Percentiles rank a stretch among this genome's conserved stretches.
Evolutionary conservation across 2,113 vertebrate species (phyloP).

Genomic region (Tragelaphus imberbis): DNA sequence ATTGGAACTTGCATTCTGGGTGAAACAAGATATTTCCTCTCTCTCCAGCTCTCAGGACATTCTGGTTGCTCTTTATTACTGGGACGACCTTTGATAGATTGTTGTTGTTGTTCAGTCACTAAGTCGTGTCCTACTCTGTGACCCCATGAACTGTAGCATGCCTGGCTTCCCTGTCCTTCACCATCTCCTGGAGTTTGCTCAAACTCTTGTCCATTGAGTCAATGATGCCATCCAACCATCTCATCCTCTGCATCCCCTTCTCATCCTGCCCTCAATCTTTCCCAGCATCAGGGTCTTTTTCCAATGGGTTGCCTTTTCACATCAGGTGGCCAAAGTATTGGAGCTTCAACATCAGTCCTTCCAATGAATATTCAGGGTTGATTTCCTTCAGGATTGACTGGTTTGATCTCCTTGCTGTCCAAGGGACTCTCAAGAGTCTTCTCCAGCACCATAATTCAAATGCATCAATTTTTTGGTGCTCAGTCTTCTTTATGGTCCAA

Average conservation of each 20-base stretch:
- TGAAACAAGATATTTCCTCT: not conserved
- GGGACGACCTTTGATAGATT: not conserved
- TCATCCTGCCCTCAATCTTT: not conserved
- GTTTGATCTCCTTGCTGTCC: not conserved
- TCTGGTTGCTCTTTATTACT: not conserved
- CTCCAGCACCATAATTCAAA: not conserved
- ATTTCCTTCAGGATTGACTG: not conserved
- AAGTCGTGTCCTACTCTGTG: not conserved
- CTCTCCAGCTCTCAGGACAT: not conserved
- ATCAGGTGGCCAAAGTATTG: not conserved
- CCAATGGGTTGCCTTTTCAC: not conserved
- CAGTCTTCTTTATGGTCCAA: not conserved
- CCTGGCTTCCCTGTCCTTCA: not conserved
- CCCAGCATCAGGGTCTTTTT: not conserved
- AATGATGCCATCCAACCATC: not conserved
- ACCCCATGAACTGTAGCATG: not conserved
- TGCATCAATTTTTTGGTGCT: not conserved
- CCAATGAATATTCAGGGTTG: not conserved
- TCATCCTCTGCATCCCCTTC: not conserved
- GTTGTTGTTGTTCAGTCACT: not conserved
- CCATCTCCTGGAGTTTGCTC: not conserved
- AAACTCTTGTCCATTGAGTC: not conserved
- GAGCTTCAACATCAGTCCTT: not conserved
- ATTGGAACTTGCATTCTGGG: not conserved
- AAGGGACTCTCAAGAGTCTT: not conserved